These are phyloP conservation scores for Anastrepha ludens DNA, from an alignment of 1,140 invertebrate species.

Conservation along the genomic window DNA sequence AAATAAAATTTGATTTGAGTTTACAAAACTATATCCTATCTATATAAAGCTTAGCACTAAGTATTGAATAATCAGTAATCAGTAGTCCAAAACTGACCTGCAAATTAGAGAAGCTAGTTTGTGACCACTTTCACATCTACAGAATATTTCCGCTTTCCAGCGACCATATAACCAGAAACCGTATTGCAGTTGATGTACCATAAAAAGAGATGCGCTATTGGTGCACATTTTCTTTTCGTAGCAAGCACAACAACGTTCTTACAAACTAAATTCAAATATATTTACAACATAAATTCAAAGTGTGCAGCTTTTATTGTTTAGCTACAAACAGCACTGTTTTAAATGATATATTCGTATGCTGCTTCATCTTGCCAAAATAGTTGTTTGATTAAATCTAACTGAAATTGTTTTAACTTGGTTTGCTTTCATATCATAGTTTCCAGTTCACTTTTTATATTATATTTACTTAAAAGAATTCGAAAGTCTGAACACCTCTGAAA, in stretches of 20 bases:
- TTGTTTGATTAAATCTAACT: conserved; percentile 12
- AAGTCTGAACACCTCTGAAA: conserved; percentile 1
- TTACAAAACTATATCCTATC: too few relatives aligned
- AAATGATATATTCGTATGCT: neutral
- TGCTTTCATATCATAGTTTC: neutral
- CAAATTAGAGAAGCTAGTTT: too few relatives aligned
- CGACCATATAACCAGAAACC: neutral
- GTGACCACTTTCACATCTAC: too few relatives aligned
- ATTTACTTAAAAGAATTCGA: neutral
- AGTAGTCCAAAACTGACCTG: too few relatives aligned
- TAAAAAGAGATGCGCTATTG: neutral
- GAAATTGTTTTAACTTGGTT: neutral
- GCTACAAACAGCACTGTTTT: neutral
- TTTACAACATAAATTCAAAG: conserved; percentile 14
- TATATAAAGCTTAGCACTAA: too few relatives aligned
- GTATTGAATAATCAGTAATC: too few relatives aligned
- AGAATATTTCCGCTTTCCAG: too few relatives aligned
- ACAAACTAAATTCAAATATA: neutral
- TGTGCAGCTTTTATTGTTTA: neutral
- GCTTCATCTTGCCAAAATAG: neutral
- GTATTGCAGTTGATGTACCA: neutral
- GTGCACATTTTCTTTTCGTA: neutral
- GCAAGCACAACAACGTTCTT: neutral
- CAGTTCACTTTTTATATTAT: neutral
- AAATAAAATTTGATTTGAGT: too few relatives aligned